phyloP scores from a whole-genome alignment of 2,113 vertebrate genomes.

The Electrona antarctica region DNA sequence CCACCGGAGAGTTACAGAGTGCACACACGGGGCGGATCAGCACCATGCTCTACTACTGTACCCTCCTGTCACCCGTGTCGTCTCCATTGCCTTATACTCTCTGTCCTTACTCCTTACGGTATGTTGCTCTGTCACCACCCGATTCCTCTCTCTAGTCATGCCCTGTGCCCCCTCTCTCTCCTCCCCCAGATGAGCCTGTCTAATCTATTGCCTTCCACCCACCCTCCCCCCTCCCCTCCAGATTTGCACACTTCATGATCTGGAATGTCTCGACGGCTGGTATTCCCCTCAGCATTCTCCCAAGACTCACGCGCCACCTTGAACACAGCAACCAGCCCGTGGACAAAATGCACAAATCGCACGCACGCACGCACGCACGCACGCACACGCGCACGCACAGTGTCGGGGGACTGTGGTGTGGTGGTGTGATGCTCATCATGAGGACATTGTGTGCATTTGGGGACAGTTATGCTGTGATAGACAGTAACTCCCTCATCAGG shows the following conservation, averaged over 20 bases:
- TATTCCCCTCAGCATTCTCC: slow-evolving; percentile 60
- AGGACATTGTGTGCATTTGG: slow-evolving; percentile 35
- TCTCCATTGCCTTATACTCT: slow-evolving; percentile 40
- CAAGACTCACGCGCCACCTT: slow-evolving; percentile 63
- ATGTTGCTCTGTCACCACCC: too few relatives aligned
- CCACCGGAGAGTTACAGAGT: slow-evolving; percentile 35
- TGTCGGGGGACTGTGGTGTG: slow-evolving; percentile 33
- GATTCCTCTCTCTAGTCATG: slow-evolving; percentile 35
- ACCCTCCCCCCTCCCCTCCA: slow-evolving; percentile 7
- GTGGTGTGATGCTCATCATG: slow-evolving; percentile 39
- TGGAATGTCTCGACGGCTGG: slow-evolving; percentile 66
- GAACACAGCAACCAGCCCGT: slow-evolving; percentile 60
- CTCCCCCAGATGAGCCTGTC: slow-evolving; percentile 65
- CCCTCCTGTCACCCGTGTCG: slow-evolving; percentile 16
- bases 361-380: background rate
- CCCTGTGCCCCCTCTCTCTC: slow-evolving; percentile 23
- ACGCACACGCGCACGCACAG: slow-evolving; percentile 17
- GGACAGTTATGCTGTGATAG: slow-evolving; percentile 29
- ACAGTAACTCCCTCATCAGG: slow-evolving; percentile 20
- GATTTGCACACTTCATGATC: slow-evolving; percentile 76
- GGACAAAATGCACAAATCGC: slow-evolving; percentile 49
- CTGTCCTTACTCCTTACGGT: slow-evolving; percentile 17
- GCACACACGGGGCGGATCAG: slow-evolving; percentile 15
- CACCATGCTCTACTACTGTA: background rate
- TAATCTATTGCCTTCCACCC: slow-evolving; percentile 59